Base-by-base conservation (phyloP, 2,888 invertebrate genomes). In the Ischnura elegans region DNA sequence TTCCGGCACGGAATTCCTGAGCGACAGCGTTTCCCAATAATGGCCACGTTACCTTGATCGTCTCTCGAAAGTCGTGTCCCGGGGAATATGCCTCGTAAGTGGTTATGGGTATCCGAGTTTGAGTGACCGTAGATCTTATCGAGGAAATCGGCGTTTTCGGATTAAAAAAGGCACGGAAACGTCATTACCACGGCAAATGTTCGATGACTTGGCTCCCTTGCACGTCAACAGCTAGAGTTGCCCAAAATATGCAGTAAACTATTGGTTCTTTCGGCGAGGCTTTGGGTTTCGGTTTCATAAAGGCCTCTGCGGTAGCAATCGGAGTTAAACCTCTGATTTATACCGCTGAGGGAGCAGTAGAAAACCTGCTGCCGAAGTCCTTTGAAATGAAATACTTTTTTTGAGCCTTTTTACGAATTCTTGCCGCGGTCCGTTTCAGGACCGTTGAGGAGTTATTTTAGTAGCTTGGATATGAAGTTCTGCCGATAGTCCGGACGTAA, bases 11-110 rank as follows among this genome's bases (percentile, higher is more conserved):
- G 36, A 16, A 76, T 76, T 29, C 36, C 36, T 36, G 2, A 36
- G 36, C 25, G 76, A 76, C 36, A 76, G 29, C 29, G 76, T 76
- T 61, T 76, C 76, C 76, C 76, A 76, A 76, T 76, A 76, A 76
- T 21, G 36, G 36, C 29, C 76, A 36, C 76, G 29, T 36, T 36
- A 8, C 36, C 2, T n/a, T 8, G 36, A 36, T 6, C 2, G 76
- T 76, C 29, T 36, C 29, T 36, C 16, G n/a, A 8, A 13, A 76
- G 29, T 29, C 76, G 36, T 36, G 36, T 36, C 3, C 36, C 6
- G 29, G 51, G 8, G 76, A 2, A 76, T 76, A 61, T 61, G 25
- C 8, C 61, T 76, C 36, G 36, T 76, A 76, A 76, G 36, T 36
- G 76, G 29, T 29, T 13, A 29, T 13, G 76, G 29, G 76, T 16